These are phyloP conservation scores for Agrypnia vestita DNA, from an alignment of 1,140 invertebrate genomes.

Conservation along the genomic window DNA sequence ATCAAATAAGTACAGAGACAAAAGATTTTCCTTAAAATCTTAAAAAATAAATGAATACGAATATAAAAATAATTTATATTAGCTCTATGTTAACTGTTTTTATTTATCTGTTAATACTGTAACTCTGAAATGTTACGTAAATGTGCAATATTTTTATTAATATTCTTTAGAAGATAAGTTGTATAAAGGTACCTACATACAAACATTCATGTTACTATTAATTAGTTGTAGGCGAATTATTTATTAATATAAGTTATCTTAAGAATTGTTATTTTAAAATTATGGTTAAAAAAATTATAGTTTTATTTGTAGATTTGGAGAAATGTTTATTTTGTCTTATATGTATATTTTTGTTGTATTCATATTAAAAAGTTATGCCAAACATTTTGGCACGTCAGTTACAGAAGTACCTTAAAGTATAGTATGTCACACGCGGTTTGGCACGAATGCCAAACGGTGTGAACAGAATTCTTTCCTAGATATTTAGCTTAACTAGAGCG, in stretches of 20 bases:
- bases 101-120: too few relatives aligned
- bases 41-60: too few relatives aligned
- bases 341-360: slow-evolving; percentile 7
- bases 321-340: neutral
- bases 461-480: slow-evolving; percentile 23
- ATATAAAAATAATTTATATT: too few relatives aligned
- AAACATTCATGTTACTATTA: slow-evolving; percentile 58
- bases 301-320: neutral
- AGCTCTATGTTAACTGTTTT: too few relatives aligned
- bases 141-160: slow-evolving; percentile 49
- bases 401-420: slow-evolving; percentile 50
- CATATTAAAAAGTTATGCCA: slow-evolving; percentile 14
- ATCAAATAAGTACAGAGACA: neutral
- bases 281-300: too few relatives aligned
- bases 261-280: too few relatives aligned
- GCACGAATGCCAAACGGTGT: slow-evolving; percentile 4
- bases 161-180: slow-evolving; percentile 6
- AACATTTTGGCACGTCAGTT: slow-evolving; percentile 45
- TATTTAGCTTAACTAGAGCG: slow-evolving; percentile 13
- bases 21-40: too few relatives aligned
- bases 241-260: neutral
- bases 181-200: slow-evolving; percentile 51
- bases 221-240: neutral
- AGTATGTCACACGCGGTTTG: neutral
- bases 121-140: slow-evolving; percentile 24